Evolutionary conservation across 2,113 vertebrate species (phyloP).

Genomic region (Charadrius vociferus): DNA sequence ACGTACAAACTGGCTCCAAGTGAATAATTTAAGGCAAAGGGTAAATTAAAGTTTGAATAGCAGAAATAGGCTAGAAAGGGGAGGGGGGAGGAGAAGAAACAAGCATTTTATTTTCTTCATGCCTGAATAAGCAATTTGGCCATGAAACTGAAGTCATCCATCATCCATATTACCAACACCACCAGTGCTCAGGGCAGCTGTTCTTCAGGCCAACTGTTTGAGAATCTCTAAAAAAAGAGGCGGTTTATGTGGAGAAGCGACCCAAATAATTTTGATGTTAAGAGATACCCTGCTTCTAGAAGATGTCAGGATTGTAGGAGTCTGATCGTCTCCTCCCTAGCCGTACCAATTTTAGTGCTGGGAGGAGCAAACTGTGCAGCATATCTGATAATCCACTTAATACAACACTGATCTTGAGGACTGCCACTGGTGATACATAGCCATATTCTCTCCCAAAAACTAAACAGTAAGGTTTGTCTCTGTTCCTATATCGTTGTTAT

Average conservation of each 20-base stretch:
- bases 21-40: constrained; percentile 13
- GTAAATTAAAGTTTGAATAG: constrained; percentile 22
- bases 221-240: constrained; percentile 7
- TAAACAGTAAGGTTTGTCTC: neutral
- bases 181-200: constrained; percentile 46
- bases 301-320: neutral
- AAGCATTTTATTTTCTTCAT: constrained; percentile 69
- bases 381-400: neutral
- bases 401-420: neutral
- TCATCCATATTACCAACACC: constrained; percentile 68
- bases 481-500: neutral
- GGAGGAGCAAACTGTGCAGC: neutral
- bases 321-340: neutral
- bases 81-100: neutral
- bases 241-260: neutral
- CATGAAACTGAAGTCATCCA: constrained; percentile 60
- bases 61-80: neutral
- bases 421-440: neutral
- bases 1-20: neutral
- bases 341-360: neutral
- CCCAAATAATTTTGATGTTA: constrained; percentile 30
- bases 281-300: constrained; percentile 31
- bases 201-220: neutral
- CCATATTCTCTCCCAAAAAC: neutral
- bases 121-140: constrained; percentile 77